Conservation (phyloP, 2,113 vertebrate genomes). For the Tachysurus vachellii region DNA sequence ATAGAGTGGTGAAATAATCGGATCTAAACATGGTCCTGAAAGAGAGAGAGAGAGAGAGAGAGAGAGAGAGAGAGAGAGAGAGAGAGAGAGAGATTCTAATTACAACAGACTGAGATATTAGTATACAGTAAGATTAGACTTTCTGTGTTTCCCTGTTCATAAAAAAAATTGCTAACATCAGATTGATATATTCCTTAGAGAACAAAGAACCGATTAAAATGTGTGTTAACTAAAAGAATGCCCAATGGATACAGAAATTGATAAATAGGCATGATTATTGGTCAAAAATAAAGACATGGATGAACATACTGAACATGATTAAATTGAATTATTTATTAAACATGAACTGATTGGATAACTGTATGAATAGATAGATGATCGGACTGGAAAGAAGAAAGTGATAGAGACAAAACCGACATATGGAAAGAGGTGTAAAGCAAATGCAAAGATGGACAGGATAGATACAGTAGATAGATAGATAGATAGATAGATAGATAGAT, state of each 20-base stretch:
- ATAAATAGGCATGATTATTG: not conserved
- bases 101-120: not conserved
- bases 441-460: not conserved
- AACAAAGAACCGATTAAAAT: not conserved
- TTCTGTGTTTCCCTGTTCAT: not conserved
- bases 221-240: not conserved
- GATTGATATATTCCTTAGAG: not conserved
- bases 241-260: not conserved
- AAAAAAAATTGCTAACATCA: not conserved
- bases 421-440: not conserved
- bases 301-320: not conserved
- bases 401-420: not conserved
- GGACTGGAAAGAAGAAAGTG: not conserved
- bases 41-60: not conserved
- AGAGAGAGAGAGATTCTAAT: not conserved
- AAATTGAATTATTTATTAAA: not conserved
- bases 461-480: not conserved
- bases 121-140: not conserved
- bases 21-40: conserved; percentile 87
- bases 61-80: conserved; percentile 15
- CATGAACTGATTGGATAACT: not conserved
- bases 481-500: not conserved
- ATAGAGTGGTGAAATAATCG: conserved; percentile 86
- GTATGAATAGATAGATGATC: too few relatives aligned
- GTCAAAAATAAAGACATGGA: not conserved